phyloP scores from a whole-genome alignment of 2,888 invertebrate genomes.

The Hyppa rectilinea region DNA sequence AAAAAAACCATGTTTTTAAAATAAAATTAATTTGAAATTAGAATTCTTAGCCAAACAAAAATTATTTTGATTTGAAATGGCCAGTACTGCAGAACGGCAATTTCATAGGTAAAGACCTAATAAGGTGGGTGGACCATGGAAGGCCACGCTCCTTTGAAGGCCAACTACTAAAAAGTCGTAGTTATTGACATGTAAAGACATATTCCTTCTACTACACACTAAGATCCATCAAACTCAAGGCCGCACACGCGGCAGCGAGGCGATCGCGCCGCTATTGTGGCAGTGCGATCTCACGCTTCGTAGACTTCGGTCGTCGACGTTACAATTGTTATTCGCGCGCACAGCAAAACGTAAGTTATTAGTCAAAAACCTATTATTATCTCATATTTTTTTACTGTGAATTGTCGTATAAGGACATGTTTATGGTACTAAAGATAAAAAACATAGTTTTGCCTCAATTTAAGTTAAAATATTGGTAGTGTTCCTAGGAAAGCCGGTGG shows the following conservation, averaged over 20 bases:
- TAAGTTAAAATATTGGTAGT: constrained; percentile 12
- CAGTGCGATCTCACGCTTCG: constrained; percentile 30
- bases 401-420: constrained; percentile 46
- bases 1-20: too few species aligned
- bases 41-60: too few species aligned
- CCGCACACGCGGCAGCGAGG: constrained; percentile 11
- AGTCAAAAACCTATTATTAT: constrained; percentile 48
- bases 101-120: too few species aligned
- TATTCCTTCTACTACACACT: constrained; percentile 1
- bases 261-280: not conserved
- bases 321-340: constrained; percentile 40
- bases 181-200: constrained; percentile 6
- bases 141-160: constrained; percentile 11
- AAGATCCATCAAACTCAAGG: constrained; percentile 18
- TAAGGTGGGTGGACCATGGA: constrained; percentile 12
- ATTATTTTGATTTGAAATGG: too few species aligned
- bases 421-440: constrained; percentile 7
- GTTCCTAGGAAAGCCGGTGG: constrained; percentile 62
- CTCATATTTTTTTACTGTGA: constrained; percentile 48
- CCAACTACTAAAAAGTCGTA: constrained; percentile 9
- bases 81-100: too few species aligned
- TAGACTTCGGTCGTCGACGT: constrained; percentile 40
- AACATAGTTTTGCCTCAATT: not conserved
- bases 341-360: constrained; percentile 10
- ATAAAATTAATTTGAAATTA: too few species aligned